Evolutionary conservation across 92 coral and sea anemone genomes (phyloP).

Genomic region (Umimayanthus chanpuru): DNA sequence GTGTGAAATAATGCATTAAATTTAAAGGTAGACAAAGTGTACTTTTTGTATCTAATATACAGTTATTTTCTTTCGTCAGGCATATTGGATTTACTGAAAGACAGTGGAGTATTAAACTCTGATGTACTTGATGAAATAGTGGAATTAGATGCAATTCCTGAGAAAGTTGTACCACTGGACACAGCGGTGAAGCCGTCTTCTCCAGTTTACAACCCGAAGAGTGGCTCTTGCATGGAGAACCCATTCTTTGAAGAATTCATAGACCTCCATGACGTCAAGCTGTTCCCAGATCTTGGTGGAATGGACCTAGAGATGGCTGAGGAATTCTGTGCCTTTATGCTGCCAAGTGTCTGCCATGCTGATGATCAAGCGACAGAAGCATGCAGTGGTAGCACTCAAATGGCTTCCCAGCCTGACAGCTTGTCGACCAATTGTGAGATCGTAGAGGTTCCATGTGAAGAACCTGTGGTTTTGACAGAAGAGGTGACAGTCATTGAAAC

Average conservation of each 20-base stretch:
- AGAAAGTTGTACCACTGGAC: slow-evolving; percentile 7
- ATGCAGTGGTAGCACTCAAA: slow-evolving; percentile 11
- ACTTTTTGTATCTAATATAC: not conserved
- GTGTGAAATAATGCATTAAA: no score
- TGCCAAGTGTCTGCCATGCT: slow-evolving; percentile 51
- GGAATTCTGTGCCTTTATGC: slow-evolving; percentile 34
- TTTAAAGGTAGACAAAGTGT: no score
- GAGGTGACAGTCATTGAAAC: slow-evolving; percentile 60
- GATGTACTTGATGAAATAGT: slow-evolving; percentile 16
- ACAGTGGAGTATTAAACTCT: slow-evolving; percentile 4
- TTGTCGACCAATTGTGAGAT: not conserved
- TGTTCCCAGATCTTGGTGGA: slow-evolving; percentile 67
- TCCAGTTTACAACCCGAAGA: slow-evolving; percentile 22
- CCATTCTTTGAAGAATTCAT: slow-evolving; percentile 78
- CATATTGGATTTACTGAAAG: slow-evolving; percentile 31
- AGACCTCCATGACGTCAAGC: slow-evolving; percentile 54
- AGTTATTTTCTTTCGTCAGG: not conserved
- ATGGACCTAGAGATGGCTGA: slow-evolving; percentile 49
- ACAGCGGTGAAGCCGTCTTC: not conserved
- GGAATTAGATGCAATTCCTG: slow-evolving; percentile 22
- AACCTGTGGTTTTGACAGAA: slow-evolving; percentile 28
- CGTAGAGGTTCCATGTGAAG: not conserved
- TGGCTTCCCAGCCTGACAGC: slow-evolving; percentile 38
- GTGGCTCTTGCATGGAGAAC: slow-evolving; percentile 61
- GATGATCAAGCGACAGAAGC: slow-evolving; percentile 32